Conservation (phyloP, 1,140 invertebrate species). For the Cydia fagiglandana region DNA sequence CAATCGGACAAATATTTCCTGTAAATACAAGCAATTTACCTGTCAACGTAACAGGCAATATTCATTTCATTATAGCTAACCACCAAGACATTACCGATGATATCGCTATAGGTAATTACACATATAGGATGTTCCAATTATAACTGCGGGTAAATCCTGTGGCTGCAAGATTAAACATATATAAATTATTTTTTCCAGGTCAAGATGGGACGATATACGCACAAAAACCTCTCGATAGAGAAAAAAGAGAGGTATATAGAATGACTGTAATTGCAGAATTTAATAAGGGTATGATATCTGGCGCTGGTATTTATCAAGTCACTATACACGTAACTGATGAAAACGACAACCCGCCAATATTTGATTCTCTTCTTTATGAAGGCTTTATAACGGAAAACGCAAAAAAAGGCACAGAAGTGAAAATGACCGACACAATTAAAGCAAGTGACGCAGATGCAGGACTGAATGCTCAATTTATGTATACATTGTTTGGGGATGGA, state of each 20-base stretch:
- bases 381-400: conserved; percentile 91
- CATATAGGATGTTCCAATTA: not conserved
- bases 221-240: conserved; percentile 86
- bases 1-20: conserved; percentile 86
- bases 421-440: conserved; percentile 82
- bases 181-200: conserved; percentile 53
- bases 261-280: conserved; percentile 90
- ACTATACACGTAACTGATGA: conserved; percentile 91
- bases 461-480: conserved; percentile 86
- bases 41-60: conserved; percentile 65
- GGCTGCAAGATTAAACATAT: not conserved
- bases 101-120: conserved; percentile 83
- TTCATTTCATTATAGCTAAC: conserved; percentile 88
- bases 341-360: conserved; percentile 94
- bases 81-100: conserved; percentile 87
- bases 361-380: conserved; percentile 85
- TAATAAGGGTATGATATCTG: conserved; percentile 81
- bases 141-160: not conserved
- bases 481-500: conserved; percentile 87
- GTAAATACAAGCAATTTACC: conserved; percentile 78
- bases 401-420: conserved; percentile 85
- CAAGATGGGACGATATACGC: conserved; percentile 89
- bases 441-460: conserved; percentile 90
- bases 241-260: conserved; percentile 86
- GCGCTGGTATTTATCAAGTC: conserved; percentile 88